phyloP scores from a whole-genome alignment of 2,888 invertebrate species.

The Sinotaia quadrata region DNA sequence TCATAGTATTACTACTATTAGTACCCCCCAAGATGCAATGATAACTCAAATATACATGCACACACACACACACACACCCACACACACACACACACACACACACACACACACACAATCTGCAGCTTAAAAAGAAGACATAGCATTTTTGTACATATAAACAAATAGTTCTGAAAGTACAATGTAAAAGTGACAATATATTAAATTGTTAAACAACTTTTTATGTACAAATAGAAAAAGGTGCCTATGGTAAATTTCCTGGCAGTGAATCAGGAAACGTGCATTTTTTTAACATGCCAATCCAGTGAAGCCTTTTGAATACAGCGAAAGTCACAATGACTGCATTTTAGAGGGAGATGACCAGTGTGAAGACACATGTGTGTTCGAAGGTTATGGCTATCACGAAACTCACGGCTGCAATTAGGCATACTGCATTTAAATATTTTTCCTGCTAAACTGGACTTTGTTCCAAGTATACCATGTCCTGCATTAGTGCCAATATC shows the following conservation, averaged over 20 bases:
- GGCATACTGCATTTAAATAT: constrained; percentile 33
- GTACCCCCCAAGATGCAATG: background rate
- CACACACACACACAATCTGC: background rate
- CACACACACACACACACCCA: background rate
- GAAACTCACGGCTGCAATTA: constrained; percentile 39
- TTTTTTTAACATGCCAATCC: constrained; percentile 37
- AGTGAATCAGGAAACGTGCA: constrained; percentile 34
- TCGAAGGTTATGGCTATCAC: constrained; percentile 39
- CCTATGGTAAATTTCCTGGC: too few relatives aligned
- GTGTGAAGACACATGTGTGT: constrained; percentile 39
- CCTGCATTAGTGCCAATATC: background rate
- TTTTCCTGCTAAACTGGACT: constrained; percentile 3
- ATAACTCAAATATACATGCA: constrained; percentile 2
- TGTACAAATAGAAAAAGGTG: too few relatives aligned
- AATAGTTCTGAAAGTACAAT: background rate
- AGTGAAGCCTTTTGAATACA: constrained; percentile 41
- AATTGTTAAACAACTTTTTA: background rate
- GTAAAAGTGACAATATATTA: background rate
- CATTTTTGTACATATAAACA: background rate
- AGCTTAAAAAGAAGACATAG: constrained; percentile 1
- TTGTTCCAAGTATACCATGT: background rate
- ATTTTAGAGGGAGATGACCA: constrained; percentile 31
- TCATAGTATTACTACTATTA: background rate
- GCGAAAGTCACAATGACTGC: constrained; percentile 37
- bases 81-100: constrained; percentile 1